Percentiles rank a stretch among this genome's conserved stretches.
These are phyloP conservation scores for Ctenomys sociabilis DNA, from an alignment of 2,113 vertebrate species.

Conservation along the genomic window DNA sequence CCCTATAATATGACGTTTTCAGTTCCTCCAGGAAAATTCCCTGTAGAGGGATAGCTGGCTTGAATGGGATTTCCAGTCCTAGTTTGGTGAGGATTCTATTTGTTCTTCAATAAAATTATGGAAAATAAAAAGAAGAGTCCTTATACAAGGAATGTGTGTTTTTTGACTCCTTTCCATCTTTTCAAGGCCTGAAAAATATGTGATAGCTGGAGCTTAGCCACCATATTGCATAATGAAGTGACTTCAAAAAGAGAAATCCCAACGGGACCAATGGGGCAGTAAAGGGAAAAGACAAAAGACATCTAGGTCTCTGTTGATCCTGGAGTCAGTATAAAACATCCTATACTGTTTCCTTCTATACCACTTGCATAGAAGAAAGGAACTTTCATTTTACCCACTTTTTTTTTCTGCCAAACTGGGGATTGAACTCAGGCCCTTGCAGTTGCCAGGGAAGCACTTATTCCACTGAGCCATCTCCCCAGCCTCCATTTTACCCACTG, in stretches of 20 bases:
- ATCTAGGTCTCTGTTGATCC: not conserved
- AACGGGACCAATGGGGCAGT: not conserved
- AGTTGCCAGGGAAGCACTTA: no score
- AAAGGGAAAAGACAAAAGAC: constrained; percentile 24
- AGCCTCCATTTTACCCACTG: not conserved
- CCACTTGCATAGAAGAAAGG: not conserved
- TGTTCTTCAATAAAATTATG: no score
- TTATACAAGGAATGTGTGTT: not conserved
- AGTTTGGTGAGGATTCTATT: no score
- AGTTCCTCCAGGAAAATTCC: no score
- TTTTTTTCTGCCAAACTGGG: no score
- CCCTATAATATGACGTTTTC: no score
- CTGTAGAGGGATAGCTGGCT: no score
- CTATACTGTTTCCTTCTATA: not conserved
- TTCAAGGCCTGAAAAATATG: not conserved
- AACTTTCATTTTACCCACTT: not conserved
- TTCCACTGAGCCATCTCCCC: no score
- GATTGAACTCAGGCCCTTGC: no score
- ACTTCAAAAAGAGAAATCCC: not conserved
- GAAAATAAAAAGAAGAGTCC: no score
- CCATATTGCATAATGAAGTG: not conserved
- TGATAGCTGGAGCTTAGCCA: not conserved
- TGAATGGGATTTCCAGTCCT: no score
- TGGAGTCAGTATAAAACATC: not conserved
- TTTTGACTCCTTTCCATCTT: not conserved